A percentile compares a stretch with the other conserved stretches of the same genome.
Evolutionary conservation across 2,888 invertebrate genomes (phyloP).

Genomic region (Spodoptera exigua): DNA sequence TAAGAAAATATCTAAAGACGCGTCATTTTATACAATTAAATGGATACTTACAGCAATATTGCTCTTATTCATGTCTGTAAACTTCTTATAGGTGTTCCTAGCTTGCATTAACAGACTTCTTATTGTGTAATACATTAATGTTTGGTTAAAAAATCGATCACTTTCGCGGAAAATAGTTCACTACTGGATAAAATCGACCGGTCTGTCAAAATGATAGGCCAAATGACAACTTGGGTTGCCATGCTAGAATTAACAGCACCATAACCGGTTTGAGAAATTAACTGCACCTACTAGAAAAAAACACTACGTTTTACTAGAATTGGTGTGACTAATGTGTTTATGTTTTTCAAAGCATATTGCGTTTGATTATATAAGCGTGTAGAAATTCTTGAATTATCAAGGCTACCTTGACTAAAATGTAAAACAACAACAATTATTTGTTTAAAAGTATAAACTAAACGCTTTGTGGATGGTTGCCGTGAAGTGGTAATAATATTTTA

Average conservation of each 20-base stretch:
- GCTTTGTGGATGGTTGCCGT: conserved; percentile 6
- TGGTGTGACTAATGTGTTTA: no score
- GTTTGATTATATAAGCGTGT: no score
- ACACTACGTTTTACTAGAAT: neutral
- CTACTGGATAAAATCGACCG: conserved; percentile 4
- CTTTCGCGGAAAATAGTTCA: conserved; percentile 17
- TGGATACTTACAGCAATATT: conserved; percentile 73
- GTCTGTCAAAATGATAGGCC: neutral
- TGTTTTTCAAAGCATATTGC: no score
- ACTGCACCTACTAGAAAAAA: neutral
- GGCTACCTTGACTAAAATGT: no score
- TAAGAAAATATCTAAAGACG: neutral
- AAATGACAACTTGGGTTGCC: conserved; percentile 46
- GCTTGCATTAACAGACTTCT: conserved; percentile 76
- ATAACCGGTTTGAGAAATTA: neutral
- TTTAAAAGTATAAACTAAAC: neutral
- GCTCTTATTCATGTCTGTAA: conserved; percentile 71
- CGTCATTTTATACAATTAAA: conserved; percentile 21
- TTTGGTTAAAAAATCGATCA: conserved; percentile 36
- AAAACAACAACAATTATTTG: no score
- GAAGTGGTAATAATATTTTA: conserved; percentile 18
- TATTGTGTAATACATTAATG: conserved; percentile 75
- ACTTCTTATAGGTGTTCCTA: conserved; percentile 70
- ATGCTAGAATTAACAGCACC: conserved; percentile 16
- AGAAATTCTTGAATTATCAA: no score